A percentile compares a stretch with the other conserved stretches of the same genome.
Conservation (phyloP, 2,888 invertebrate genomes). For the Acrobasis suavella region DNA sequence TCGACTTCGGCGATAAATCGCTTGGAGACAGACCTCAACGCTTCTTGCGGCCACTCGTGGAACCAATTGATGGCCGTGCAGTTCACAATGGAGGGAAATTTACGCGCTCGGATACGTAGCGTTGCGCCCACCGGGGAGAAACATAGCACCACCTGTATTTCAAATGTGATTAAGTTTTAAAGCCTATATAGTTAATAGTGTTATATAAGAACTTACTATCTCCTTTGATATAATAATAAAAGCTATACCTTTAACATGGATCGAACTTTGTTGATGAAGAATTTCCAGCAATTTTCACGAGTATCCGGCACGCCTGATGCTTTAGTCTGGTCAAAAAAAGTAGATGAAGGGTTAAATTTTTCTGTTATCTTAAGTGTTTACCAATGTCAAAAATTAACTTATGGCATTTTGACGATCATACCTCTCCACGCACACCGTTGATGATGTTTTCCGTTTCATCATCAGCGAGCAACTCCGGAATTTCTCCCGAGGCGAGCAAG, state of each 20-base stretch:
- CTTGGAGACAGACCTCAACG: slow-evolving; percentile 93
- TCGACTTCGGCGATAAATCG: slow-evolving; percentile 91
- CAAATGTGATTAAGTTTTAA: too few relatives aligned
- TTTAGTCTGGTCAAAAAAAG: slow-evolving; percentile 82
- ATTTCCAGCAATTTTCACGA: slow-evolving; percentile 96
- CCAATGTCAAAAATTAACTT: too few relatives aligned
- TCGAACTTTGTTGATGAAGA: slow-evolving; percentile 95
- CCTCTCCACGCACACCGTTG: slow-evolving; percentile 88
- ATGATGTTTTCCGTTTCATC: slow-evolving; percentile 95
- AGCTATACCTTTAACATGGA: slow-evolving; percentile 84
- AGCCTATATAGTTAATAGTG: too few relatives aligned
- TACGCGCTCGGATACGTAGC: slow-evolving; percentile 91
- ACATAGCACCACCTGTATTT: slow-evolving; percentile 87
- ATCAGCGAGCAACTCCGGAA: slow-evolving; percentile 94
- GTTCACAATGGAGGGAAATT: slow-evolving; percentile 96
- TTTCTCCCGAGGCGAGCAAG: slow-evolving; percentile 96
- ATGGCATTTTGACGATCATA: slow-evolving; percentile 40
- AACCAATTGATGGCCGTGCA: slow-evolving; percentile 98
- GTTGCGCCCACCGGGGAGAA: slow-evolving; percentile 97
- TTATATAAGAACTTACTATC: too few relatives aligned
- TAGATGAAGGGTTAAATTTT: too few relatives aligned
- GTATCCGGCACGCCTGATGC: slow-evolving; percentile 91
- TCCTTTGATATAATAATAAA: not conserved
- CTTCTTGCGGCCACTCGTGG: slow-evolving; percentile 97
- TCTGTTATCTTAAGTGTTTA: too few relatives aligned